Base-by-base conservation (phyloP, 1,140 invertebrate genomes). In the Heliconius hermathena region DNA sequence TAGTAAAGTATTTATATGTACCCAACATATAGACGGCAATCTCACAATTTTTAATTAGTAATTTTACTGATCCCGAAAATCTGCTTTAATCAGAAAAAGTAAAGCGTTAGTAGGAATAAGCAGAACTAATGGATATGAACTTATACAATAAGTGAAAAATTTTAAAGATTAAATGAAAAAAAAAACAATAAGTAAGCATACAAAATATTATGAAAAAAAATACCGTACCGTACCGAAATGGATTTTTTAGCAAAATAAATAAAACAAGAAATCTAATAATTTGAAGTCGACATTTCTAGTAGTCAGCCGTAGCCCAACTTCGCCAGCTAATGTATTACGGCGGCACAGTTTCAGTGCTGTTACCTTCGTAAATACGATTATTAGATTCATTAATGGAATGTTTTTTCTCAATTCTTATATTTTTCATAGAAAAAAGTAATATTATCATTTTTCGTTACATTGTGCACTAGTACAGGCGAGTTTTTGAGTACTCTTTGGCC, bases 301-400 rank as follows among this genome's bases (percentile, higher is more conserved):
- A 26, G n/a, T 26, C 60, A 22, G 22, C 22, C 22, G 22, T 66
- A 66, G 1, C 18, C 52, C 73, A 33, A 74, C 73, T 57, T 33
- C 73, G 73, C 18, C 52, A 41, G n/a, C 33, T 66, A 66, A 66
- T 66, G 60, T 66, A 66, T 66, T 66, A 66, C 22, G 26, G 11
- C 60, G 22, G 22, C 9, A 66, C 60, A 66, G 22, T 66, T 66
- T 66, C 22, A 6, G 60, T 16, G 26, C 60, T 66, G 11, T 66
- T 66, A 66, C 60, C 60, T 66, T 66, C 22, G 13, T 11, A 29
- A 29, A 66, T 66, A 66, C 22, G 60, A 66, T 66, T 66, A 66
- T 66, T n/a, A 60, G 20, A 60, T 13, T 22, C 57, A 60, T 60
- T 26, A 33, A 60, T 60, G 9, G 3, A 22, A 60, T 60, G 8